Evolutionary conservation across 1,140 invertebrate genomes (phyloP).

Genomic region (Sycobia sp.): DNA sequence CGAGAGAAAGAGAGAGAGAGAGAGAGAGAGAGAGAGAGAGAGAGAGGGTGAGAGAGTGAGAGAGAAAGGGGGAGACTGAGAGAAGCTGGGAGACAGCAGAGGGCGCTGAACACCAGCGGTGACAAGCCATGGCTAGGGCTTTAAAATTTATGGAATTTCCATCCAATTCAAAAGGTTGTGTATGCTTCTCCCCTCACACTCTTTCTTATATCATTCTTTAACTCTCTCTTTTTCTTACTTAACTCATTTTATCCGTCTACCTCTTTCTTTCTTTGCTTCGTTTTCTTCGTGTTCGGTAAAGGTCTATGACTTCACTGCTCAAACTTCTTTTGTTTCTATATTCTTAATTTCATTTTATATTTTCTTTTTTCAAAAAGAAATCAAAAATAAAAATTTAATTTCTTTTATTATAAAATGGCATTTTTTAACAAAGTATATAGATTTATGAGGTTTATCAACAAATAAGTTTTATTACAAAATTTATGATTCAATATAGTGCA

Average conservation of each 20-base stretch:
- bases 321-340: no score
- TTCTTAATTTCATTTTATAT: no score
- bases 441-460: no score
- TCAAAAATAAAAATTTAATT: no score
- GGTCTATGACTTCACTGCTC: no score
- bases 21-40: slow-evolving; percentile 5
- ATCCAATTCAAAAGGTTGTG: slow-evolving; percentile 36
- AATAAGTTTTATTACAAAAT: no score
- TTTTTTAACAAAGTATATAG: no score
- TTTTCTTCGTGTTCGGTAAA: not conserved
- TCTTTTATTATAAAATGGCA: no score
- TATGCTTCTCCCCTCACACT: slow-evolving; percentile 1
- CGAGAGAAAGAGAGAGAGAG: not conserved
- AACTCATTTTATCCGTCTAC: not conserved
- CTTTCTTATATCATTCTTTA: not conserved
- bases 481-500: no score
- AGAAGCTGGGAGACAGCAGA: not conserved
- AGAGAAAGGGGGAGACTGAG: no score
- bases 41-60: no score
- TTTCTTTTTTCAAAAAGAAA: no score
- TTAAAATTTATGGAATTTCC: slow-evolving; percentile 42
- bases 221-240: not conserved
- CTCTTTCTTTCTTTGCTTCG: not conserved
- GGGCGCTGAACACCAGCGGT: not conserved
- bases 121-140: slow-evolving; percentile 13